Evolutionary conservation across 2,888 invertebrate genomes (phyloP).

Genomic region (Megastigmus dorsalis): DNA sequence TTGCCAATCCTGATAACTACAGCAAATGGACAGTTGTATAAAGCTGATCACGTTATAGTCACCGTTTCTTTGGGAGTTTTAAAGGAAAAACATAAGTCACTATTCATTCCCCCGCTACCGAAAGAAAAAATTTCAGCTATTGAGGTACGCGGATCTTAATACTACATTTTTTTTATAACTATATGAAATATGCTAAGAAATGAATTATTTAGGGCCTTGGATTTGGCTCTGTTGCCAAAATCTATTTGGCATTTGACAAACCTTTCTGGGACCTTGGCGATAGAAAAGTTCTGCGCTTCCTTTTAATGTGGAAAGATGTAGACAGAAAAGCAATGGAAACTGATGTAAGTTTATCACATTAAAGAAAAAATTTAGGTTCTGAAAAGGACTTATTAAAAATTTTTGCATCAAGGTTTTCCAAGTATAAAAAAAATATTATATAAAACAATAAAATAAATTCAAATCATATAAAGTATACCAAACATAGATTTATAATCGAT

Average conservation of each 20-base stretch:
- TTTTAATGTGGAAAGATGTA: constrained; percentile 77
- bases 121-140: constrained; percentile 77
- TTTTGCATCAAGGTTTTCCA: no score
- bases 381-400: no score
- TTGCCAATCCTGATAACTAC: constrained; percentile 63
- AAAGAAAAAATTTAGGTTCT: no score
- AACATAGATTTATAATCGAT: no score
- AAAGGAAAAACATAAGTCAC: constrained; percentile 76
- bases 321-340: constrained; percentile 65
- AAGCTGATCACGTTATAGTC: constrained; percentile 80
- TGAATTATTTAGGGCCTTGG: constrained; percentile 75
- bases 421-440: no score
- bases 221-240: constrained; percentile 82
- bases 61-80: constrained; percentile 84
- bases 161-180: no score
- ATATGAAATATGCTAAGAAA: neutral
- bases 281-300: neutral
- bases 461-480: no score
- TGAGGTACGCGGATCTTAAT: constrained; percentile 61
- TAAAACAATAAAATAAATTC: no score
- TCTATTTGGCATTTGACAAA: constrained; percentile 79
- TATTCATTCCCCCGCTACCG: constrained; percentile 79
- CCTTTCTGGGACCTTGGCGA: constrained; percentile 78
- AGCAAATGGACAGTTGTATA: constrained; percentile 76
- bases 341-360: constrained; percentile 24